phyloP scores from a whole-genome alignment of 92 coral and sea anemone genomes.

The Paragorgia papillata region DNA sequence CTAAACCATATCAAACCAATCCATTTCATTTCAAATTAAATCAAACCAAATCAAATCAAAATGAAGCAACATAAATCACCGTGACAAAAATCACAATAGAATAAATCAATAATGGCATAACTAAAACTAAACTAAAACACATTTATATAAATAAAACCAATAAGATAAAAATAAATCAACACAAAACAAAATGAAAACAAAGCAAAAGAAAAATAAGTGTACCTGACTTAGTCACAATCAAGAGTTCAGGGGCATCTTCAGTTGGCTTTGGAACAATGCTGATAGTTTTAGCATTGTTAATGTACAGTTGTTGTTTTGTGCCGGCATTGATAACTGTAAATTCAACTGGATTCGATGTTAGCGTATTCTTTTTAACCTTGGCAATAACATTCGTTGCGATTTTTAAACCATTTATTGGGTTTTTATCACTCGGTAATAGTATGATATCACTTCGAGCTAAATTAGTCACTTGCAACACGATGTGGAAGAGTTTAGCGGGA shows the following conservation, averaged over 20 bases:
- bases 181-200: too few relatives aligned
- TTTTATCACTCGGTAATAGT: conserved; percentile 55
- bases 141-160: too few relatives aligned
- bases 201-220: too few relatives aligned
- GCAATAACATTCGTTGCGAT: conserved; percentile 64
- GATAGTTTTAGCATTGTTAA: conserved; percentile 60
- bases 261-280: conserved; percentile 60
- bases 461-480: conserved; percentile 73
- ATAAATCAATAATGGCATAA: too few relatives aligned
- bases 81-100: too few relatives aligned
- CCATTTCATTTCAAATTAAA: too few relatives aligned
- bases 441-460: conserved; percentile 60
- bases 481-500: conserved; percentile 55
- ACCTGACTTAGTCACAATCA: conserved; percentile 67
- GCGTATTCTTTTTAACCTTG: conserved; percentile 64
- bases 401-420: conserved; percentile 65
- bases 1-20: too few relatives aligned
- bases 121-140: too few relatives aligned
- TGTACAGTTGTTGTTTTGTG: conserved; percentile 53
- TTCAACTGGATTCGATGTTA: conserved; percentile 60
- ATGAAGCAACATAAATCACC: too few relatives aligned
- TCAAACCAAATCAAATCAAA: too few relatives aligned
- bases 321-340: conserved; percentile 56
- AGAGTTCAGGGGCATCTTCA: conserved; percentile 42
- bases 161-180: too few relatives aligned